Conservation (phyloP, 1,140 invertebrate species). For the Euwallacea similis region DNA sequence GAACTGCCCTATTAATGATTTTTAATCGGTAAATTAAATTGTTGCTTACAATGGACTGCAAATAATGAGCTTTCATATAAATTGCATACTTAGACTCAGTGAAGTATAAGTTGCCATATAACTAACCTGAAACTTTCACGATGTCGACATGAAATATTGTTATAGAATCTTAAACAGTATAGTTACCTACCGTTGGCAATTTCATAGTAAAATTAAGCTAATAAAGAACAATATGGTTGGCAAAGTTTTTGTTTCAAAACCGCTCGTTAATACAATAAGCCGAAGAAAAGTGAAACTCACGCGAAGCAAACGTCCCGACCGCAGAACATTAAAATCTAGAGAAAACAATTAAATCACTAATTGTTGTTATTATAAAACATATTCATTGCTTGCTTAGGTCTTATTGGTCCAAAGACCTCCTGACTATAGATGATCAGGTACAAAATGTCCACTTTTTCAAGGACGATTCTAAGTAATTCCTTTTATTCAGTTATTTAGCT, state of each 20-base stretch:
- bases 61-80: not conserved
- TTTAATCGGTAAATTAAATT: not conserved
- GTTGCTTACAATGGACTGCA: not conserved
- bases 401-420: not conserved
- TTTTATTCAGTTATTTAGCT: not conserved
- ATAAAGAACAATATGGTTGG: slow-evolving; percentile 17
- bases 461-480: not conserved
- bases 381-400: not conserved
- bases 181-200: slow-evolving; percentile 10
- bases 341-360: slow-evolving; percentile 11
- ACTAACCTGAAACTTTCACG: slow-evolving; percentile 25
- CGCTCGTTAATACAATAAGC: slow-evolving; percentile 14
- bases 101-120: slow-evolving; percentile 1
- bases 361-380: slow-evolving; percentile 10
- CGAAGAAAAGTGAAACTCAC: slow-evolving; percentile 26
- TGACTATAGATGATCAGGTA: not conserved
- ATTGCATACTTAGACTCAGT: not conserved
- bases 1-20: too few relatives aligned
- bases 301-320: slow-evolving; percentile 14
- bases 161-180: slow-evolving; percentile 20
- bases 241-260: slow-evolving; percentile 16
- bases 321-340: slow-evolving; percentile 9
- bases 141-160: slow-evolving; percentile 28
- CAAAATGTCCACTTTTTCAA: slow-evolving; percentile 9
- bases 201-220: slow-evolving; percentile 21